phyloP scores from a whole-genome alignment of 2,888 invertebrate genomes.

The Tiliacea aurago region DNA sequence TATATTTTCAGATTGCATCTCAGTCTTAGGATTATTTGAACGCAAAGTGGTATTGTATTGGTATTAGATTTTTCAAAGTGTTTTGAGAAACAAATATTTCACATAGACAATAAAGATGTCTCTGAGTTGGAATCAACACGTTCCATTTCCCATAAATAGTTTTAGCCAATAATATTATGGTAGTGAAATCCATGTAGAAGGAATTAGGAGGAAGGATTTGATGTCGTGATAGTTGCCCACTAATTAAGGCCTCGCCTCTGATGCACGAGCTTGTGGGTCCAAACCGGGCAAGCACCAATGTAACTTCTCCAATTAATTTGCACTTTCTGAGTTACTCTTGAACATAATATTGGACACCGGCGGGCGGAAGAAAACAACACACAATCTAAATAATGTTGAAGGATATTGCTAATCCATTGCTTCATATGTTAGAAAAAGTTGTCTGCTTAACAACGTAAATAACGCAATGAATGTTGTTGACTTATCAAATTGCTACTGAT shows the following conservation, averaged over 20 bases:
- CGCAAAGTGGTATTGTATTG: neutral
- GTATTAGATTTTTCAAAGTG: neutral
- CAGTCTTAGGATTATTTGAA: neutral
- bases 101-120: constrained; percentile 12
- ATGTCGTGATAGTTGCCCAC: neutral
- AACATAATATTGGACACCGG: no score
- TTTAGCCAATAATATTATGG: neutral
- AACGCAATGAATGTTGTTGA: no score
- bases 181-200: neutral
- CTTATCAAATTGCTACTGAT: no score
- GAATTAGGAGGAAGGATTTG: neutral
- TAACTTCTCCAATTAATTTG: neutral
- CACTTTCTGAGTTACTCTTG: neutral
- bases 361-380: neutral
- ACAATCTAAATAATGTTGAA: no score
- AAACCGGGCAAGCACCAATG: neutral
- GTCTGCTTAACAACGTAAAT: no score
- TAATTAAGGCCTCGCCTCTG: no score
- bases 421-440: no score
- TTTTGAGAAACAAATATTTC: neutral
- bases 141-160: neutral
- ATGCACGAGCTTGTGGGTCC: neutral
- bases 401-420: no score
- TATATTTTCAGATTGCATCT: neutral
- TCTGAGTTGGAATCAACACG: neutral